These are phyloP conservation scores for Palythoa grandis DNA, from an alignment of 92 coral and sea anemone genomes.

Conservation along the genomic window DNA sequence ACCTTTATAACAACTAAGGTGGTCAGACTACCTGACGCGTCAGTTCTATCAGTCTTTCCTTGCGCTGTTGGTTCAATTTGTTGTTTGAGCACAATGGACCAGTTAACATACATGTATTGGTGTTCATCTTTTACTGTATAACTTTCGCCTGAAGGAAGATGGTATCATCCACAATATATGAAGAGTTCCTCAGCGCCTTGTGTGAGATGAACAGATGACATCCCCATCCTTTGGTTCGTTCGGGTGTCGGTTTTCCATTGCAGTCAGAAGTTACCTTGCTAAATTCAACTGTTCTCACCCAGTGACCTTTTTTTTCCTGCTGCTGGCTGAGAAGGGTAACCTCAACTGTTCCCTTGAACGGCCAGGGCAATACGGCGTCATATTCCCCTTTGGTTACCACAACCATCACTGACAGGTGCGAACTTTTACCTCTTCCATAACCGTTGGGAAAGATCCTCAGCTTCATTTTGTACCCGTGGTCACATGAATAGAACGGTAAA, in stretches of 20 bases:
- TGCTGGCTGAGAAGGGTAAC: background rate
- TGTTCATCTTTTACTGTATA: background rate
- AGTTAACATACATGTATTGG: too few species aligned
- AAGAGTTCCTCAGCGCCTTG: background rate
- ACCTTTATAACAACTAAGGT: too few species aligned
- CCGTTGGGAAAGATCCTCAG: background rate
- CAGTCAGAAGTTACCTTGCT: background rate
- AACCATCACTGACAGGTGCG: background rate
- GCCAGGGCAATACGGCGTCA: background rate
- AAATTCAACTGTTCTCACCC: background rate
- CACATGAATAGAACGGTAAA: background rate
- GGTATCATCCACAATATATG: conserved; percentile 6
- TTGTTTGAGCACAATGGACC: too few species aligned
- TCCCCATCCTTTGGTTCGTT: background rate
- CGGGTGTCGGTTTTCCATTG: background rate
- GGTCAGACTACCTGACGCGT: too few species aligned
- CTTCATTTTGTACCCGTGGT: background rate
- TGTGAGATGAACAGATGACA: background rate
- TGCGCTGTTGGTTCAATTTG: too few species aligned
- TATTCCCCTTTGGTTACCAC: background rate
- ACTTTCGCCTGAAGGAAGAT: conserved; percentile 2
- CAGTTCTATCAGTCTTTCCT: too few species aligned
- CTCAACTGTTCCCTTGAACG: background rate
- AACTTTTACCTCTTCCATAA: background rate
- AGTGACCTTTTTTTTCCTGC: background rate